Evolutionary conservation across 2,888 invertebrate species (phyloP), one percentile per base, ranked within the genome.

Genomic region (Ichneumoninae sp.): DNA sequence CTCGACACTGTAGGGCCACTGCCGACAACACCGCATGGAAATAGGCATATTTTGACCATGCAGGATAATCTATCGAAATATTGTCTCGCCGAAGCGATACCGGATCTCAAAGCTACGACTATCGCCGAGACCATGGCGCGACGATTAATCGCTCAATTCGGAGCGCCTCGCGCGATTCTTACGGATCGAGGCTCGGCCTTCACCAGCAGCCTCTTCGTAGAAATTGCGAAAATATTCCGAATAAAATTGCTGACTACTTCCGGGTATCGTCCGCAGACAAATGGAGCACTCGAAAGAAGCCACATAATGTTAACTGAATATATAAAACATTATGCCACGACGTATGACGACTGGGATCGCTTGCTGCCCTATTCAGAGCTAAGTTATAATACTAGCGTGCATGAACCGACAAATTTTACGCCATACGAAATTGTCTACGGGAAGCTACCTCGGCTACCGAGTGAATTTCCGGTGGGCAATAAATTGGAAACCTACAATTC

Each of bases 1-100:
- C 47, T 87, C 3, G 88, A 86, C 13, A 86, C 83, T 10, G 84
- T 85, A 1, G 83, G 80, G 0, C 82, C 81, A 1, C 52, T 86
- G 1, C 66, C 66, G 5, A 70, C 44, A 0, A 78, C 78, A 0
- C 68, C 79, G 3, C 36, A 74, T 3, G 83, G 78, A 1, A 83
- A 83, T 26, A 33, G 52, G 30, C 76, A 85, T 33, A 71, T 85
- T 0, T 44, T 83, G 0, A 81, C 81, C 33, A 65, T 81, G 4
- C 81, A 85, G 50, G 57, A 77, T 19, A 77, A 81, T 54, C 47
- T 83, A 2, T 70, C 75, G 10, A 85, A 85, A 54, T 77, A 68
- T 36, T 60, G 57, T 10, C 10, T 60, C 3, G 57, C 30, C 22
- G 26, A 60, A 13, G 57, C 57, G 1, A 60, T 60, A 60, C 57